Evolutionary conservation across 2,888 invertebrate genomes (phyloP), one percentile per base, ranked within the genome.

Genomic region (Caenorhabditis becei): DNA sequence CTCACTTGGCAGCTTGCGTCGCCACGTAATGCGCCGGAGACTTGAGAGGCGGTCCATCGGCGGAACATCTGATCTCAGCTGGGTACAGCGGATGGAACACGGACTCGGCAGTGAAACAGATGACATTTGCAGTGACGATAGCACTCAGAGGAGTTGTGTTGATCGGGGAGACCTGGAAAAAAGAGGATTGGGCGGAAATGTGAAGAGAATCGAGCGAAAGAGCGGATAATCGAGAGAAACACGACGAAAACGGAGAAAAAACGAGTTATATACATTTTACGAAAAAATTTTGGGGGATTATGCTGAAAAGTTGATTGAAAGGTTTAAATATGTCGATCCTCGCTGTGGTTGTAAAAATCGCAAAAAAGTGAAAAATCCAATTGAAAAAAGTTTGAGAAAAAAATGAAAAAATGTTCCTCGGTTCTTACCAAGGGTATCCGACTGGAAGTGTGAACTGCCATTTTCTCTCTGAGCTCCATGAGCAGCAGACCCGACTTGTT

Each of bases 51-150:
- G 82, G 63, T 24, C 72, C 65, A n/a, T 85, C 87, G 1, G 58
- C 58, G 8, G 82, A 20, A 1, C 62, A 41, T 28, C 83, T 72
- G 32, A 91, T 87, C 62, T 88, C 87, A 0, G 87, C 86, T 10
- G 90, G 89, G 71, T 91, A 91, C 16, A 90, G 77, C 5, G 91
- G 91, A 72, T 91, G 90, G 63, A 89, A 90, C 4, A 91, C 87
- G 37, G 88, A 88, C 70, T 89, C 89, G 3, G 89, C 83, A 8
- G 91, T 90, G 77, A 91, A 89, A 51, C 91, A 91, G 54, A 91
- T 87, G 63, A 91, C 85, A 63, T 90, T 85, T 7, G 80, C 78
- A 11, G 89, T 86, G 18, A 89, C 84, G 14, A 80, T 83, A 2
- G 86, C 75, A 41, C 82, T 74, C 16, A 88, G 59, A 2, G 70